phyloP scores from a whole-genome alignment of 2,888 invertebrate species.

The Epiblema foenella region DNA sequence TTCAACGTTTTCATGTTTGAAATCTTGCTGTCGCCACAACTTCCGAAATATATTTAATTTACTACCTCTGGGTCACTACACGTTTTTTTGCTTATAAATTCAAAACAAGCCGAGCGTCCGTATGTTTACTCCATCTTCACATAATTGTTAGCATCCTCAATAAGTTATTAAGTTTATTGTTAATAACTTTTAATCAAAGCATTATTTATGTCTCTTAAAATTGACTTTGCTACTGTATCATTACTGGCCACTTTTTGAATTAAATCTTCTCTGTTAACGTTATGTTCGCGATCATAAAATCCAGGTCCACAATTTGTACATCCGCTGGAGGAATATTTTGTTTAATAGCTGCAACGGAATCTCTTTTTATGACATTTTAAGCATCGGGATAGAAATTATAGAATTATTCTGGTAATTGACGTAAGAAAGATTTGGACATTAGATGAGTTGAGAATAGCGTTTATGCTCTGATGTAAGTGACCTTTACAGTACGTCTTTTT shows the following conservation, averaged over 20 bases:
- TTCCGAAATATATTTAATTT: conserved; percentile 1
- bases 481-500: background rate
- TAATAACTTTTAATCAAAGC: conserved; percentile 22
- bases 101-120: background rate
- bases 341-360: conserved; percentile 12
- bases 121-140: conserved; percentile 1
- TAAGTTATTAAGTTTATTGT: conserved; percentile 26
- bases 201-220: conserved; percentile 6
- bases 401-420: background rate
- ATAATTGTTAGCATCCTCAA: conserved; percentile 17
- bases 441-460: no score
- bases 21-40: background rate
- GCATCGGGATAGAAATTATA: background rate
- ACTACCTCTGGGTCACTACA: background rate
- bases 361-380: conserved; percentile 12
- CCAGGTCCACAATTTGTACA: conserved; percentile 9
- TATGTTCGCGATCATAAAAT: conserved; percentile 18
- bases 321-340: conserved; percentile 12
- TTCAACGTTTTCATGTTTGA: background rate
- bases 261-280: conserved; percentile 7
- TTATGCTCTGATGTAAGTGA: no score
- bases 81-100: background rate
- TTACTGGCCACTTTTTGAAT: conserved; percentile 12
- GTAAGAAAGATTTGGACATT: background rate
- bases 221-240: conserved; percentile 13